phyloP scores from a whole-genome alignment of 2,888 invertebrate genomes.

The Geophilus truncorum region DNA sequence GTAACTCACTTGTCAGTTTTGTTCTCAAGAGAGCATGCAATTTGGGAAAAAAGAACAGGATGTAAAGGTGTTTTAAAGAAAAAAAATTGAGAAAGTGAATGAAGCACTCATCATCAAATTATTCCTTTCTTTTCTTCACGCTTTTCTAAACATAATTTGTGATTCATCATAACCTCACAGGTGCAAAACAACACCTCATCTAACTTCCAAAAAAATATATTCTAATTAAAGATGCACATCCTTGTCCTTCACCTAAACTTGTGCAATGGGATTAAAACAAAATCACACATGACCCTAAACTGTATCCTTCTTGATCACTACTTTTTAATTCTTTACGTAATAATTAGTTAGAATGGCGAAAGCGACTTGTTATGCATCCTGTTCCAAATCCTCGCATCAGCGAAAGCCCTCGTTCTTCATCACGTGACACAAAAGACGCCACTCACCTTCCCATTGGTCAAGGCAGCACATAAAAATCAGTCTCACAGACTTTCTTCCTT shows the following conservation, averaged over 20 bases:
- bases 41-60: not conserved
- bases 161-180: not conserved
- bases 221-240: too few relatives aligned
- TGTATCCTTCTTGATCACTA: not conserved
- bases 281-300: not conserved
- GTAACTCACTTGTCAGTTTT: too few relatives aligned
- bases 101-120: not conserved
- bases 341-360: not conserved
- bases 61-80: not conserved
- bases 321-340: not conserved
- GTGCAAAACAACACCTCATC: not conserved
- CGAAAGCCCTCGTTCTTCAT: not conserved
- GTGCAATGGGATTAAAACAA: not conserved
- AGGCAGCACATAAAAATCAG: not conserved
- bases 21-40: not conserved
- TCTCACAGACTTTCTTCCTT: not conserved
- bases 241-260: not conserved
- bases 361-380: not conserved
- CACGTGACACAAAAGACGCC: not conserved
- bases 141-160: not conserved
- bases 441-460: not conserved
- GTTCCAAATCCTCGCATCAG: constrained; percentile 11
- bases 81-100: not conserved
- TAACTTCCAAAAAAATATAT: not conserved
- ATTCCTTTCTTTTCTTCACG: not conserved